A percentile compares a stretch with the other conserved stretches of the same genome.
These are phyloP conservation scores for Ophion costatus DNA, from an alignment of 2,888 invertebrate species.

Conservation along the genomic window DNA sequence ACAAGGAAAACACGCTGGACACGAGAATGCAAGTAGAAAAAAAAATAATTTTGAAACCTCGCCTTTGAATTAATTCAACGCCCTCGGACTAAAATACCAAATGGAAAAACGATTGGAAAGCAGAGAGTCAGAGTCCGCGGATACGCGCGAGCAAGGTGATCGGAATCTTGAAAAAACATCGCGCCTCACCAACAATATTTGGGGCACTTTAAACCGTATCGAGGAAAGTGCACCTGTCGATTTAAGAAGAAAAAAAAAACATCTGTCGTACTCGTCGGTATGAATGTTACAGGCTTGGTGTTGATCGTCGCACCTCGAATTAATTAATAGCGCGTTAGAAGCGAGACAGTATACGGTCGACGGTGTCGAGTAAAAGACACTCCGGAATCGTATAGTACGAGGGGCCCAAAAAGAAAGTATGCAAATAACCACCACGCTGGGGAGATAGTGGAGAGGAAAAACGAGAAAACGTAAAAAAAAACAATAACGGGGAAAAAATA, in stretches of 20 bases:
- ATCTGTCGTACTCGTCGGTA: constrained; percentile 12
- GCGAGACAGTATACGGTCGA: constrained; percentile 11
- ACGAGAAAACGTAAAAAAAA: constrained; percentile 11
- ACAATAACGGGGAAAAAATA: constrained; percentile 43
- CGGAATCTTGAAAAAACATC: neutral
- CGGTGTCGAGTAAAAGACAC: constrained; percentile 1
- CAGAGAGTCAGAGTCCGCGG: constrained; percentile 25
- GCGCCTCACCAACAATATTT: neutral
- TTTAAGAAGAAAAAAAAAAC: neutral
- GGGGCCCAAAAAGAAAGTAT: neutral
- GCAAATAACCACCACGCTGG: neutral
- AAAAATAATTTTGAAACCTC: neutral
- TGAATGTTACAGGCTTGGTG: neutral
- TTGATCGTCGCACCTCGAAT: constrained; percentile 7
- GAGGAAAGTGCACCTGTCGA: neutral
- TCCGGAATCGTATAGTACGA: neutral
- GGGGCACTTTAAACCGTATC: constrained; percentile 1
- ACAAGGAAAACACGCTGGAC: neutral
- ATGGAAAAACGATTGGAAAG: neutral
- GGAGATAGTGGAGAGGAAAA: neutral
- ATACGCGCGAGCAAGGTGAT: constrained; percentile 10
- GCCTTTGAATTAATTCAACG: neutral
- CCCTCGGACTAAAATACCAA: neutral
- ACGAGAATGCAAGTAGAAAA: neutral
- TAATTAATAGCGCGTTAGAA: constrained; percentile 2